These are phyloP conservation scores for Harpalus rufipes DNA, from an alignment of 2,888 invertebrate species.

Conservation along the genomic window DNA sequence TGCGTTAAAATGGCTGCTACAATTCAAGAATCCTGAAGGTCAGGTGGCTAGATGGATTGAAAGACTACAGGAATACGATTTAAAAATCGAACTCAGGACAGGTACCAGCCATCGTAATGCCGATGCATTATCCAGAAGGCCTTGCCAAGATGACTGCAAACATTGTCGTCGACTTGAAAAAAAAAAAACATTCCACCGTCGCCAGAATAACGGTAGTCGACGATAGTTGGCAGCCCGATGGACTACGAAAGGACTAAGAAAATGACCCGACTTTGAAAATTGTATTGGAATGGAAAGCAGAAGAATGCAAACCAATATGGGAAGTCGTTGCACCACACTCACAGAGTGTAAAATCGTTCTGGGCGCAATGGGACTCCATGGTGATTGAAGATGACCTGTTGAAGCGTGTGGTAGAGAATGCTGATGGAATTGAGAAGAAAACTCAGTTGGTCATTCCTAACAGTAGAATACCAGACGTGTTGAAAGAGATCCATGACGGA, in stretches of 20 bases:
- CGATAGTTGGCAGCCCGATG: neutral
- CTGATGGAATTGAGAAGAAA: too few relatives aligned
- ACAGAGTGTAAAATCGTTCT: slow-evolving; percentile 66
- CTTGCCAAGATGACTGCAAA: slow-evolving; percentile 11
- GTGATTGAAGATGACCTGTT: slow-evolving; percentile 66
- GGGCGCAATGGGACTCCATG: slow-evolving; percentile 69
- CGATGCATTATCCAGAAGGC: slow-evolving; percentile 15
- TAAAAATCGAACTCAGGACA: neutral
- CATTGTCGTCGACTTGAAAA: slow-evolving; percentile 7
- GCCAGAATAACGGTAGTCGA: slow-evolving; percentile 13
- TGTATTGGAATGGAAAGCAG: neutral
- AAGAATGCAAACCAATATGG: slow-evolving; percentile 60
- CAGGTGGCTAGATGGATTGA: too few relatives aligned
- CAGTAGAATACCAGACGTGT: too few relatives aligned
- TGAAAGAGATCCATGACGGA: too few relatives aligned
- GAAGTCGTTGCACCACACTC: slow-evolving; percentile 56
- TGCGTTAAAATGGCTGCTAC: too few relatives aligned
- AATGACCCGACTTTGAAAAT: neutral
- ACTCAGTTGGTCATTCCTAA: too few relatives aligned
- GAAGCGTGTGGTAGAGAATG: neutral
- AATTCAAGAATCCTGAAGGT: too few relatives aligned
- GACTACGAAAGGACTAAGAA: neutral
- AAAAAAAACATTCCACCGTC: too few relatives aligned
- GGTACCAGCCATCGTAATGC: slow-evolving; percentile 20
- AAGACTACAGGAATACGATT: too few relatives aligned